These are phyloP conservation scores for Prietella phreatophila DNA, from an alignment of 2,113 vertebrate species.

Conservation along the genomic window DNA sequence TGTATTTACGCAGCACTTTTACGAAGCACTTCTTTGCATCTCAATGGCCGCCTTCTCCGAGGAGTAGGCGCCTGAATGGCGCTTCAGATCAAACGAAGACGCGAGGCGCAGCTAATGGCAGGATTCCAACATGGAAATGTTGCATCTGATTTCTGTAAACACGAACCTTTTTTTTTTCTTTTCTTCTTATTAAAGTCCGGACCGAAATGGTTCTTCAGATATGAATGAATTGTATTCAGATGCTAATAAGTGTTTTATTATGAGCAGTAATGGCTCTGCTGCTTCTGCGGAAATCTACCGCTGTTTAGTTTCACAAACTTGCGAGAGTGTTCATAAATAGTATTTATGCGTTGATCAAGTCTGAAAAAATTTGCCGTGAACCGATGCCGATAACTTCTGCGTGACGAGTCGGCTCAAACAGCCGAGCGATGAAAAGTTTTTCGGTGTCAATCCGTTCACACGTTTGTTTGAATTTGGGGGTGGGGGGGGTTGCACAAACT, in stretches of 20 bases:
- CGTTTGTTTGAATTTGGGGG: neutral
- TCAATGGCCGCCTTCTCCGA: constrained; percentile 45
- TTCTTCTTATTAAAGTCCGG: neutral
- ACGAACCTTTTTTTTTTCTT: neutral
- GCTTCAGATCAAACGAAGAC: constrained; percentile 50
- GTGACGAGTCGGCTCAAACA: neutral
- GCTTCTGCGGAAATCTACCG: neutral
- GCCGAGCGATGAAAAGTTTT: neutral
- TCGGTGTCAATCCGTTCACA: neutral
- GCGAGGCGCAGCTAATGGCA: constrained; percentile 33
- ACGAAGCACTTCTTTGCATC: constrained; percentile 61
- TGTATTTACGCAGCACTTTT: constrained; percentile 62
- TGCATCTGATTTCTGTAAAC: constrained; percentile 33
- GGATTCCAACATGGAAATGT: constrained; percentile 24
- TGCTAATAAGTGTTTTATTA: constrained; percentile 29
- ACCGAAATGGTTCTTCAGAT: neutral
- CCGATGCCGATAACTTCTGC: neutral
- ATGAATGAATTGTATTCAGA: constrained; percentile 5
- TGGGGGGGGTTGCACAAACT: no score
- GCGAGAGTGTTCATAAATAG: neutral
- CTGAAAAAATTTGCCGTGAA: neutral
- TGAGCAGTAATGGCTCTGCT: neutral
- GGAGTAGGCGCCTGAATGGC: constrained; percentile 56
- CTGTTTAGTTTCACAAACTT: neutral
- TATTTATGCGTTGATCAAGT: neutral